A percentile compares a stretch with the other conserved stretches of the same genome.
Evolutionary conservation across 2,888 invertebrate species (phyloP).

Genomic region (Watsonalla cultraria): DNA sequence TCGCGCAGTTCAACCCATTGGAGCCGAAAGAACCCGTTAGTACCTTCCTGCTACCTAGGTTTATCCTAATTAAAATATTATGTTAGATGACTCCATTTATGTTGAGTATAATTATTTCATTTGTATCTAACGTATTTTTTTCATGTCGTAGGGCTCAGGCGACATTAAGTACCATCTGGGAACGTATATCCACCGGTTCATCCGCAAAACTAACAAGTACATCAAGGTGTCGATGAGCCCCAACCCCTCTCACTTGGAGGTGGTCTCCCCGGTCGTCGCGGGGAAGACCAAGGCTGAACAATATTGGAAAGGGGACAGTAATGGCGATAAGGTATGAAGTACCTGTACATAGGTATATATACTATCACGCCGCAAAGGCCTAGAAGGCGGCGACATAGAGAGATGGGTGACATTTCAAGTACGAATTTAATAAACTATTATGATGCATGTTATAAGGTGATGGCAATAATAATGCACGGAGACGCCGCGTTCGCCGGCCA

Average conservation of each 20-base stretch:
- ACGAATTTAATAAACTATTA: neutral
- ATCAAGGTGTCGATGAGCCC: slow-evolving; percentile 93
- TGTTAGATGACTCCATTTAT: no score
- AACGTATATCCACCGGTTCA: slow-evolving; percentile 87
- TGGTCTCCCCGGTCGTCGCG: slow-evolving; percentile 90
- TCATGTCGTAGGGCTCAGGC: slow-evolving; percentile 82
- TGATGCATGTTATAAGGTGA: slow-evolving; percentile 51
- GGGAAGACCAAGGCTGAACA: slow-evolving; percentile 94
- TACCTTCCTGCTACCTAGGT: slow-evolving; percentile 1
- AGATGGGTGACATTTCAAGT: neutral
- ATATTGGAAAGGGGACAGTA: slow-evolving; percentile 87
- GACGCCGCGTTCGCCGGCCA: slow-evolving; percentile 84
- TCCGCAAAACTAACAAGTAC: slow-evolving; percentile 86
- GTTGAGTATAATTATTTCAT: neutral
- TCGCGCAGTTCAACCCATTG: slow-evolving; percentile 93
- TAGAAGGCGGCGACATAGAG: no score
- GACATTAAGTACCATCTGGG: slow-evolving; percentile 97
- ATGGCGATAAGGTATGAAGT: slow-evolving; percentile 77
- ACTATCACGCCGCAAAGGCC: neutral
- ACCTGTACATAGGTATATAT: slow-evolving; percentile 7
- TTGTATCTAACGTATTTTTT: neutral
- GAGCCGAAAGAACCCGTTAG: slow-evolving; percentile 85
- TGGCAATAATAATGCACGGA: slow-evolving; percentile 83
- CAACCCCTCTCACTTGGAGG: slow-evolving; percentile 97
- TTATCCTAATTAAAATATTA: no score